phyloP scores from a whole-genome alignment of 2,113 vertebrate species.

The Macroglossus sobrinus region DNA sequence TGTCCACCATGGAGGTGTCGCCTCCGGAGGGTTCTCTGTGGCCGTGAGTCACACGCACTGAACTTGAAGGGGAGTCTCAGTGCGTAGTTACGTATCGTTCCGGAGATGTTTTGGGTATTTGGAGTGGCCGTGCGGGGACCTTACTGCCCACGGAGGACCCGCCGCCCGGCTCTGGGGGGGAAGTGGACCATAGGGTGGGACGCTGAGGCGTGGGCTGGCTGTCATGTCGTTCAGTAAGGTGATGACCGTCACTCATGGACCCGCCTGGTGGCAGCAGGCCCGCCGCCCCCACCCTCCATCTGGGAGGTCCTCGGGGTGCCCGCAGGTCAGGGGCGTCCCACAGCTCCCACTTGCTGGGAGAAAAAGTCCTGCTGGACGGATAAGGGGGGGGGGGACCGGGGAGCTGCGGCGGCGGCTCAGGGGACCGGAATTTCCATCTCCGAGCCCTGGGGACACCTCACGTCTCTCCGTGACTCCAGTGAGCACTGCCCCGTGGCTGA shows the following conservation, averaged over 20 bases:
- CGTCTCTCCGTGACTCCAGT: not conserved
- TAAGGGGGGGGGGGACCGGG: accelerated
- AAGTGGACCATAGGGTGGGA: not conserved
- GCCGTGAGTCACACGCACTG: not conserved
- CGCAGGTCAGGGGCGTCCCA: not conserved
- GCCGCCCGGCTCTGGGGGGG: not conserved
- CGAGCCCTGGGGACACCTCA: not conserved
- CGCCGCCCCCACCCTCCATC: accelerated
- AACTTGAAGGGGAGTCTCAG: not conserved
- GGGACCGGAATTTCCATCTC: not conserved
- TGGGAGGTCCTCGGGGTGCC: not conserved
- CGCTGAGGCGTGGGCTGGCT: not conserved
- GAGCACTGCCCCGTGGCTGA: not conserved
- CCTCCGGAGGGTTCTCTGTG: not conserved
- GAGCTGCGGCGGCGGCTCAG: not conserved
- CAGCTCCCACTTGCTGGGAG: not conserved
- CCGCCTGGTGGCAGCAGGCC: accelerated
- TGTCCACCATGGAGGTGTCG: accelerated
- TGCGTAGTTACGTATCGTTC: not conserved
- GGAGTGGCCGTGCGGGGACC: accelerated
- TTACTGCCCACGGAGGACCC: too few relatives aligned
- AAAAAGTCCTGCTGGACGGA: too few relatives aligned
- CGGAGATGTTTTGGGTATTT: too few relatives aligned
- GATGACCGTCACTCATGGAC: accelerated
- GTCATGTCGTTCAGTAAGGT: too few relatives aligned